Percentiles rank a stretch among this genome's conserved stretches.
Evolutionary conservation across 2,113 vertebrate genomes (phyloP).

Genomic region (Sinocyclocheilus grahami): DNA sequence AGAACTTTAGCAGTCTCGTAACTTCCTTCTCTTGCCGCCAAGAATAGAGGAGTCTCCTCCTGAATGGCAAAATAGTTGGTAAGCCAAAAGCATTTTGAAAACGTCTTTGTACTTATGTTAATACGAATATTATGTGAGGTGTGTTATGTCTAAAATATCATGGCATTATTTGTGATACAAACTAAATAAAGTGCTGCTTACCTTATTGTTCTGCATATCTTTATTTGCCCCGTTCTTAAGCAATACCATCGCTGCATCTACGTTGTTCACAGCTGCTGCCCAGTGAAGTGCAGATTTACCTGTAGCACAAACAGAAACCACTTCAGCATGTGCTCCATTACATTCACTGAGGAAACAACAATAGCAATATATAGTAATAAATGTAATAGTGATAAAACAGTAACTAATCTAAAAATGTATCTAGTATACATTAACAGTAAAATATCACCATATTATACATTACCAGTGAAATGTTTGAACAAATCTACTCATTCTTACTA

Average conservation of each 20-base stretch:
- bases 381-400: background rate
- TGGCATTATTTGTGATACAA: background rate
- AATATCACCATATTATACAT: background rate
- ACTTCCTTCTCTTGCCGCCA: conserved; percentile 96
- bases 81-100: background rate
- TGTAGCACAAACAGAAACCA: conserved; percentile 57
- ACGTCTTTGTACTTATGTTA: no score
- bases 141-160: background rate
- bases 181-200: conserved; percentile 55
- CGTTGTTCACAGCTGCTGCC: conserved; percentile 96
- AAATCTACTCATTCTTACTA: background rate
- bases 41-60: conserved; percentile 96
- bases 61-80: conserved; percentile 61
- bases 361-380: no score
- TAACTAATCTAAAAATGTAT: background rate
- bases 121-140: no score
- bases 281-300: conserved; percentile 96
- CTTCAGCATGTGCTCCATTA: background rate
- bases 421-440: background rate
- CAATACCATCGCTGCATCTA: conserved; percentile 90
- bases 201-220: conserved; percentile 99
- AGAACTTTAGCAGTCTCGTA: conserved; percentile 95
- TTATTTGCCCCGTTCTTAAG: conserved; percentile 97
- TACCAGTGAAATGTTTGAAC: background rate
- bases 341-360: background rate